Evolutionary conservation across 2,888 invertebrate species (phyloP).

Genomic region (Oxycera nigricornis): DNA sequence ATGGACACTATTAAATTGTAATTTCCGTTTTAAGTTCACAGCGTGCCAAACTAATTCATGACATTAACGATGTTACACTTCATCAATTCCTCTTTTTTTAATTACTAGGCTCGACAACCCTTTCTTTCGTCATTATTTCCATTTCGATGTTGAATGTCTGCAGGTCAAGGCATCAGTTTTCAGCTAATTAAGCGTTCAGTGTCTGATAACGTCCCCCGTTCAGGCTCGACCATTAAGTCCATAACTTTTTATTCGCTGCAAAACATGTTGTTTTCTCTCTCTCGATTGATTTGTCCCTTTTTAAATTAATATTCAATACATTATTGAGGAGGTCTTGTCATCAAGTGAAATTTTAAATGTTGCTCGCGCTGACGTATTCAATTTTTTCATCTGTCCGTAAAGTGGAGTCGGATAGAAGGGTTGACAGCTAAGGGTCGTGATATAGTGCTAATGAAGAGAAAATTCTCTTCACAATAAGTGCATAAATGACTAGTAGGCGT

Average conservation of each 20-base stretch:
- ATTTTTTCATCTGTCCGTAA: constrained; percentile 18
- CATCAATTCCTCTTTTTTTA: constrained; percentile 15
- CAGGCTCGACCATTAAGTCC: not conserved
- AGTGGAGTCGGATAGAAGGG: not conserved
- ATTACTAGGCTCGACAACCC: not conserved
- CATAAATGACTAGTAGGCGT: too few species aligned
- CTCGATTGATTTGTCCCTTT: constrained; percentile 3
- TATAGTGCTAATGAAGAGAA: not conserved
- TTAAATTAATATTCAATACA: constrained; percentile 1
- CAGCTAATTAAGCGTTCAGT: not conserved
- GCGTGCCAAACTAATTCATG: not conserved
- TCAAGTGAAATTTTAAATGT: constrained; percentile 17
- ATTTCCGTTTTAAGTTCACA: too few species aligned
- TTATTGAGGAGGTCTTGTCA: constrained; percentile 22
- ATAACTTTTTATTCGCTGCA: not conserved
- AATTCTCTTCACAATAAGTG: too few species aligned
- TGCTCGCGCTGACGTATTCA: not conserved
- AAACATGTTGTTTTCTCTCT: not conserved
- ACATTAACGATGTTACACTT: constrained; percentile 20
- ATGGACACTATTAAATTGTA: too few species aligned
- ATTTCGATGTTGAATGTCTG: not conserved
- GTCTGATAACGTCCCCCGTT: not conserved
- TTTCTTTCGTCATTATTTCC: not conserved
- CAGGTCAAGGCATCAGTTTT: not conserved
- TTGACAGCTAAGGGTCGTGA: constrained; percentile 12